phyloP scores from a whole-genome alignment of 2,888 invertebrate genomes.

The Quadroppia sp. region DNA sequence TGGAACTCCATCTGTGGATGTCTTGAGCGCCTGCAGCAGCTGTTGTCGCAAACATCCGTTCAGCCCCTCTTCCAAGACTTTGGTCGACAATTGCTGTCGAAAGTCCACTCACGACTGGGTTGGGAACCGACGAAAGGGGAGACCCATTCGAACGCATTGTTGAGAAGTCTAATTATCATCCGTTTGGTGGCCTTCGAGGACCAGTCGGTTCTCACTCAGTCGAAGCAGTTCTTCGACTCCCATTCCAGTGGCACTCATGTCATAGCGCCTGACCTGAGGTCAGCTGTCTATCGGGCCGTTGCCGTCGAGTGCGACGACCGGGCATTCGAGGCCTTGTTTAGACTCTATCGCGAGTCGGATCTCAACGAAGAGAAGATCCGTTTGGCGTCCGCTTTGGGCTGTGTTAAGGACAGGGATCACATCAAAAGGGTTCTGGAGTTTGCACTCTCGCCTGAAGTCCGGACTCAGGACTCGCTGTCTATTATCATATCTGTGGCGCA shows the following conservation, averaged over 20 bases:
- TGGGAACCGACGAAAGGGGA: slow-evolving; percentile 80
- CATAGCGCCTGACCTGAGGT: slow-evolving; percentile 79
- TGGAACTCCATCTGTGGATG: slow-evolving; percentile 81
- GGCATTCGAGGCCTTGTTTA: slow-evolving; percentile 62
- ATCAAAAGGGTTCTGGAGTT: slow-evolving; percentile 64
- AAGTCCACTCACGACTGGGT: slow-evolving; percentile 70
- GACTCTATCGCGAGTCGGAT: slow-evolving; percentile 67
- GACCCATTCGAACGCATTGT: slow-evolving; percentile 75
- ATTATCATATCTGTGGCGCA: slow-evolving; percentile 80
- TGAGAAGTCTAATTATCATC: slow-evolving; percentile 76
- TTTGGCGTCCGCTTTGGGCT: slow-evolving; percentile 77
- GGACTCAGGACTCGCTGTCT: slow-evolving; percentile 84
- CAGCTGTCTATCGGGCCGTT: slow-evolving; percentile 76
- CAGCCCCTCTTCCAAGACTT: slow-evolving; percentile 64
- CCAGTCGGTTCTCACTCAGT: slow-evolving; percentile 69
- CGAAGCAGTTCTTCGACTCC: slow-evolving; percentile 64
- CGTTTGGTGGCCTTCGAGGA: slow-evolving; percentile 77
- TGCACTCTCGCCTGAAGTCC: slow-evolving; percentile 61
- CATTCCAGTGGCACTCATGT: slow-evolving; percentile 62
- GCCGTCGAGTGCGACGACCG: slow-evolving; percentile 66
- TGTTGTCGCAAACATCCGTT: slow-evolving; percentile 75
- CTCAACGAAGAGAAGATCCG: slow-evolving; percentile 90
- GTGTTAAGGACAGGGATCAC: slow-evolving; percentile 66
- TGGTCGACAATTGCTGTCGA: slow-evolving; percentile 64
- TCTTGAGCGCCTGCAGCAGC: slow-evolving; percentile 66